phyloP scores from a whole-genome alignment of 2,888 invertebrate genomes.

The Philopedon plagiatum region DNA sequence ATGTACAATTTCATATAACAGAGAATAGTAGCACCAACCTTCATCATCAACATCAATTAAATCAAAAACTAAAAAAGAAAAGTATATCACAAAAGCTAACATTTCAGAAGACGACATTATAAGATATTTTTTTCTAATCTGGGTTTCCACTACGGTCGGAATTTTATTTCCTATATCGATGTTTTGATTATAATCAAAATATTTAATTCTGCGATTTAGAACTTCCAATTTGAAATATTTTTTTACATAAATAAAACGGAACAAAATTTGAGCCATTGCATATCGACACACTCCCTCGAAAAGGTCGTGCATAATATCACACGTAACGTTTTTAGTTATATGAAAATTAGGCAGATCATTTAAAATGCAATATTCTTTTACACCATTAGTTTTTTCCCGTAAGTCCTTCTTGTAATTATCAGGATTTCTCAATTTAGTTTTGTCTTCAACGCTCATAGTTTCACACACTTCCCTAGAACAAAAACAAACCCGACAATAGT shows the following conservation, averaged over 20 bases:
- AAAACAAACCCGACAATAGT: not conserved
- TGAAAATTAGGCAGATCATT: not conserved
- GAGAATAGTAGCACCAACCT: not conserved
- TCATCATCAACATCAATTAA: not conserved
- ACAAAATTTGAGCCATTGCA: not conserved
- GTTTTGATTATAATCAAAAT: not conserved
- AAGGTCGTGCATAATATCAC: not conserved
- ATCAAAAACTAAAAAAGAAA: not conserved
- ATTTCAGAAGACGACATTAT: not conserved
- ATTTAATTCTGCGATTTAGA: not conserved
- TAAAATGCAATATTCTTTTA: not conserved
- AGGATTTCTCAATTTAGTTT: not conserved
- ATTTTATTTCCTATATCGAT: not conserved
- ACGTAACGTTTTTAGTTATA: not conserved
- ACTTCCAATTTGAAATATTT: not conserved
- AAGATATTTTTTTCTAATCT: not conserved
- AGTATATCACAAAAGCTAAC: not conserved
- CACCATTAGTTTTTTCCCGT: not conserved
- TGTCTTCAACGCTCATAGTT: not conserved
- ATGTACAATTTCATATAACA: not conserved
- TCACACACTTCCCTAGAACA: not conserved
- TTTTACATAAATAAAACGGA: not conserved
- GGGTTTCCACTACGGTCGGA: not conserved
- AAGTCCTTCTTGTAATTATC: not conserved
- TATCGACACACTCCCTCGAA: not conserved